phyloP scores from a whole-genome alignment of 2,113 vertebrate species.

The Pogonocichla stellata region DNA sequence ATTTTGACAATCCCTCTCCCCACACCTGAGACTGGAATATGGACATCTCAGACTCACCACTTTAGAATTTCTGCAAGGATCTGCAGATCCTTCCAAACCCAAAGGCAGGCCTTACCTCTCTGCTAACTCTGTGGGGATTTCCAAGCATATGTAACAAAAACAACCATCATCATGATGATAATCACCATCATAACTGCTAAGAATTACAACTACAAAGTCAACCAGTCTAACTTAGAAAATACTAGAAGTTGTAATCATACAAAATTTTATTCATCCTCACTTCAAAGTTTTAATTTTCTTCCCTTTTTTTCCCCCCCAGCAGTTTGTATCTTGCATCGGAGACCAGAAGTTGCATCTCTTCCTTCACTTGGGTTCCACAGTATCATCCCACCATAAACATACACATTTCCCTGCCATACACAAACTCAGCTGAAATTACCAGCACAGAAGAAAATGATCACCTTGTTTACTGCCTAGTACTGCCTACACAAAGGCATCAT shows the following conservation, averaged over 20 bases:
- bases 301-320: not conserved
- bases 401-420: rapidly evolving
- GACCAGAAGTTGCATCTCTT: not conserved
- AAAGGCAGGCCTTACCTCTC: rapidly evolving
- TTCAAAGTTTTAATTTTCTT: not conserved
- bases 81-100: too few species aligned
- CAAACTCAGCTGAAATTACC: not conserved
- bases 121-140: not conserved
- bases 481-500: not conserved
- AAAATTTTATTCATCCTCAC: not conserved
- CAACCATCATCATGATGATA: not conserved
- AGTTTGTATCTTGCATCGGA: not conserved
- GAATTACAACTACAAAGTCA: not conserved
- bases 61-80: not conserved
- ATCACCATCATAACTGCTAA: not conserved
- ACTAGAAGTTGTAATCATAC: not conserved
- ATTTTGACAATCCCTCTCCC: not conserved
- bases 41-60: not conserved
- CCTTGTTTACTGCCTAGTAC: not conserved
- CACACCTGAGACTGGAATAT: not conserved
- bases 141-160: not conserved
- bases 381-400: not conserved
- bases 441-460: not conserved
- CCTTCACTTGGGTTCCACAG: not conserved
- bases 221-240: not conserved